Base-by-base conservation (phyloP, 2,888 invertebrate genomes). In the Crematogaster levior region DNA sequence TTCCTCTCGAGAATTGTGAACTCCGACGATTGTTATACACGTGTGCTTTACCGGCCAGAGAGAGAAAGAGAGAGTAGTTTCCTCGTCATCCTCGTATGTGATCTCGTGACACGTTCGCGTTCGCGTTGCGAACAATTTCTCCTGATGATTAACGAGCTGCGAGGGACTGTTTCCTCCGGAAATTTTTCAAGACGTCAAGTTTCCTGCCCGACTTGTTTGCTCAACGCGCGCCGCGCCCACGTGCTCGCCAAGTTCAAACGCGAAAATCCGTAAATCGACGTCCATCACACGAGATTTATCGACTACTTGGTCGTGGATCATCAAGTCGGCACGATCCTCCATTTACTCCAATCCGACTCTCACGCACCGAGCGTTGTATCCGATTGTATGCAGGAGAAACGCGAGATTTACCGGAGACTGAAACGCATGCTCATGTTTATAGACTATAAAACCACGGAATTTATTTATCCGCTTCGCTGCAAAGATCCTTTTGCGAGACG, bases 21-120 rank as follows among this genome's bases (percentile, higher is more conserved):
- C 80, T 75, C 18, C 74, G 66, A 68, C 80, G 66, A 77, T 40
- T 7, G n/a, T 75, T 82, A 81, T 58, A 72, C 51, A n/a, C 63
- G 43, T 43, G 18, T 43, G 70, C n/a, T 81, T 77, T 82, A 73
- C 66, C 43, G 56, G 24, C 48, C 66, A 83, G 37, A n/a, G 70
- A 40, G 48, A 9, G 51, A 58, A 9, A 21, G 12, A 27, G 15
- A 46, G 4, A 18, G 15, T n/a, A 37, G 37, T 61, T 82, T 43
- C 65, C 15, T 68, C 51, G 37, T n/a, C n/a, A n/a, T n/a, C n/a
- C n/a, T 63, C 43, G 34, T 65, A 24, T 53, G 48, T 68, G 53
- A 56, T 40, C 37, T 37, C 61, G 21, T 48, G 53, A 43, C 58
- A 37, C n/a, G 30, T n/a, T n/a, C 34, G 34, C 34, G 34, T 34